These are phyloP conservation scores for Nautilus pompilius DNA, from an alignment of 1,140 invertebrate species.

Conservation along the genomic window DNA sequence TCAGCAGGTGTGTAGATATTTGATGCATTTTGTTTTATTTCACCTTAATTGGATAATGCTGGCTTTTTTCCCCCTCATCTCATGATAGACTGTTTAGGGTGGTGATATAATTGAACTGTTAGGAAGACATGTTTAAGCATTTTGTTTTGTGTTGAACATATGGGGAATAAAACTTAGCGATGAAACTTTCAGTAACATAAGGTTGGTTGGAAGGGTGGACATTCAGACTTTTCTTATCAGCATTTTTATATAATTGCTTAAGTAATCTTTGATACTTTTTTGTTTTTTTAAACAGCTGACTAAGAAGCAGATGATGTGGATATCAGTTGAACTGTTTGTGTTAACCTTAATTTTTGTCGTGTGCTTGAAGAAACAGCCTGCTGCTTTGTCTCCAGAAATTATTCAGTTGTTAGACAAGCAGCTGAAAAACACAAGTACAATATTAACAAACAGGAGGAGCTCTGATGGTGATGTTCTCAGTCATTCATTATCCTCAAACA, in stretches of 20 bases:
- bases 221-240: too few relatives aligned
- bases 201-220: too few relatives aligned
- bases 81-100: too few relatives aligned
- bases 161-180: too few relatives aligned
- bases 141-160: too few relatives aligned
- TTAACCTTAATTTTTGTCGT: conserved; percentile 58
- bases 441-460: neutral
- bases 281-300: conserved; percentile 52
- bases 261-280: conserved; percentile 9
- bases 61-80: too few relatives aligned
- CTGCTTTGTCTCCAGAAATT: conserved; percentile 11
- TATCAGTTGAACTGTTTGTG: conserved; percentile 59
- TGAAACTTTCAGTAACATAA: too few relatives aligned
- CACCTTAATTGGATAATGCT: too few relatives aligned
- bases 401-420: neutral
- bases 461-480: neutral
- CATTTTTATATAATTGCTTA: neutral
- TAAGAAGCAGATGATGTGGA: conserved; percentile 59
- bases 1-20: conserved; percentile 31
- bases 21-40: too few relatives aligned
- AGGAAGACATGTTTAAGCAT: too few relatives aligned
- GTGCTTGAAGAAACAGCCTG: conserved; percentile 45
- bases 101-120: too few relatives aligned
- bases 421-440: neutral
- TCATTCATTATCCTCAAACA: neutral